Percentiles rank a stretch among this genome's conserved stretches.
phyloP scores from a whole-genome alignment of 2,113 vertebrate genomes.

The Nothoprocta pentlandii region DNA sequence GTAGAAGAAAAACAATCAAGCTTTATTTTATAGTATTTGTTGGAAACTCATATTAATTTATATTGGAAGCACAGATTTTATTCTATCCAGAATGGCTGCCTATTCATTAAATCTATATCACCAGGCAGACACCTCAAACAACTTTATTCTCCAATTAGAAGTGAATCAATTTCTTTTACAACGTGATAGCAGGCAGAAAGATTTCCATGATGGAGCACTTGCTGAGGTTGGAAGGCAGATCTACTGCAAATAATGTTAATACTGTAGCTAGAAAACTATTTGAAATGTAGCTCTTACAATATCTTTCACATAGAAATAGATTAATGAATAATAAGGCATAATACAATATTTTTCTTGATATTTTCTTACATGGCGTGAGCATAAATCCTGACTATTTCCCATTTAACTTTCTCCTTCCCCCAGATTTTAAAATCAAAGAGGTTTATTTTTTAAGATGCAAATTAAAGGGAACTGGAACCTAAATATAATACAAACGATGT shows the following conservation, averaged over 20 bases:
- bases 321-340: not conserved
- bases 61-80: not conserved
- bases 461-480: not conserved
- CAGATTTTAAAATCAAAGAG: not conserved
- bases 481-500: not conserved
- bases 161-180: not conserved
- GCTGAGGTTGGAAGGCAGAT: not conserved
- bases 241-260: not conserved
- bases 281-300: not conserved
- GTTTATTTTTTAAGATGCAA: not conserved
- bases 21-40: not conserved
- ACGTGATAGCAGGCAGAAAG: not conserved
- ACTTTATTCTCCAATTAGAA: constrained; percentile 33
- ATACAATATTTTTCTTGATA: fast-evolving
- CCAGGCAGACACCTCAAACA: constrained; percentile 9
- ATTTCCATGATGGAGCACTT: not conserved
- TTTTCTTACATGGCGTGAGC: not conserved
- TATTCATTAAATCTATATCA: constrained; percentile 36
- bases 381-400: not conserved
- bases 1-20: constrained; percentile 27
- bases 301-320: not conserved
- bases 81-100: not conserved
- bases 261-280: not conserved
- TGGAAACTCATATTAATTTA: constrained; percentile 36
- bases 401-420: not conserved